Conservation (phyloP, 2,888 invertebrate genomes). For the Sesia apiformis region DNA sequence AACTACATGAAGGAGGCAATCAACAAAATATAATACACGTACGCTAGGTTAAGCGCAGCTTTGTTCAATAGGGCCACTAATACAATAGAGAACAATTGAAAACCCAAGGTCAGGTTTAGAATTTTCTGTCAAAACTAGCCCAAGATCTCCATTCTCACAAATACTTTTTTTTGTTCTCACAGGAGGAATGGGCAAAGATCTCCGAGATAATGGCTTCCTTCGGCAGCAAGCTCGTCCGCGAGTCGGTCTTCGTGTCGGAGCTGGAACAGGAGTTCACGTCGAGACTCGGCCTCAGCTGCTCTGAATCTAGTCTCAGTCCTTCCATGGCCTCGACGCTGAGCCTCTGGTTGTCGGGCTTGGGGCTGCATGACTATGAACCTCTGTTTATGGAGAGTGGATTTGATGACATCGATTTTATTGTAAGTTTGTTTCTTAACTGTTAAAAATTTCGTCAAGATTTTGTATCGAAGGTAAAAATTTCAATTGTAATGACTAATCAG, state of each 20-base stretch:
- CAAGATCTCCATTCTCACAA: no score
- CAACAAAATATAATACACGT: no score
- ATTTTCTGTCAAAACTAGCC: no score
- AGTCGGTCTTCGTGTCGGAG: conserved; percentile 85
- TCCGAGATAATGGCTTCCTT: conserved; percentile 97
- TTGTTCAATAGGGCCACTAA: no score
- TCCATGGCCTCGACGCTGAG: conserved; percentile 80
- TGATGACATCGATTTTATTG: conserved; percentile 94
- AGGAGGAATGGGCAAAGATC: conserved; percentile 97
- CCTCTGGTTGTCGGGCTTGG: conserved; percentile 85
- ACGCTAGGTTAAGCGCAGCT: no score
- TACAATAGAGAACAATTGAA: no score
- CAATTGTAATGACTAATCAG: neutral
- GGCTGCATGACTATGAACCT: conserved; percentile 88
- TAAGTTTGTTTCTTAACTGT: conserved; percentile 63
- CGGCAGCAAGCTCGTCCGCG: conserved; percentile 86
- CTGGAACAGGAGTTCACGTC: conserved; percentile 86
- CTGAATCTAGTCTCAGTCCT: conserved; percentile 75
- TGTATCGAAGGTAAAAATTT: neutral
- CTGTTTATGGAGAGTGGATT: conserved; percentile 89
- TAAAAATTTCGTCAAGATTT: neutral
- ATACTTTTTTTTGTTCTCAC: conserved; percentile 26
- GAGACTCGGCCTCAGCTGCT: conserved; percentile 76
- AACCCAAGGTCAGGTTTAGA: no score
- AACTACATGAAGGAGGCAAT: no score